Conservation (phyloP, 1,140 invertebrate species). For the Telenomus remus region DNA sequence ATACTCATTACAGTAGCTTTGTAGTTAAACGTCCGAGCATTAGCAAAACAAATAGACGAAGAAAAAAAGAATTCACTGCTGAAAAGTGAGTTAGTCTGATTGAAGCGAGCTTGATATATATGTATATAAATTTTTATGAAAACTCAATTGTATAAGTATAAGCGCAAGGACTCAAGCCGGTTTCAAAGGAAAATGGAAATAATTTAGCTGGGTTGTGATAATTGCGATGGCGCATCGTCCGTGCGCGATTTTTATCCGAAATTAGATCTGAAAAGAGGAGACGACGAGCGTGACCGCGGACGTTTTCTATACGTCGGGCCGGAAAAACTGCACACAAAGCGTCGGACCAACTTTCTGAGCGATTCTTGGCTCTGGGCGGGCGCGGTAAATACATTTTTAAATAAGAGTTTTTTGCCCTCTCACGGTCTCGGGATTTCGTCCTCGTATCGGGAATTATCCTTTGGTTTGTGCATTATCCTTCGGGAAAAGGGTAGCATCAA, state of each 20-base stretch:
- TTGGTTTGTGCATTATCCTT: slow-evolving; percentile 73
- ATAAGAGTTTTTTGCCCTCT: slow-evolving; percentile 72
- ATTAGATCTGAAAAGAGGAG: slow-evolving; percentile 10
- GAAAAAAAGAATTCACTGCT: no score
- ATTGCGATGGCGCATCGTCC: no score
- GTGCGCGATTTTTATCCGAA: background rate
- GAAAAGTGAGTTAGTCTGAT: no score
- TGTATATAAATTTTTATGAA: no score
- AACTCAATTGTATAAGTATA: no score
- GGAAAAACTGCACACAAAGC: slow-evolving; percentile 31
- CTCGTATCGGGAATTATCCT: slow-evolving; percentile 75
- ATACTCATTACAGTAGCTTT: no score
- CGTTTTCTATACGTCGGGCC: background rate
- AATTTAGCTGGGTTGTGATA: no score
- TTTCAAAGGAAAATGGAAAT: slow-evolving; percentile 45
- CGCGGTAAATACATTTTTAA: slow-evolving; percentile 75
- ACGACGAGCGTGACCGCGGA: background rate
- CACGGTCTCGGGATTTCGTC: slow-evolving; percentile 66
- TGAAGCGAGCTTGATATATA: no score
- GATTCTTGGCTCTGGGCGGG: slow-evolving; percentile 67
- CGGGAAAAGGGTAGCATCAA: slow-evolving; percentile 67
- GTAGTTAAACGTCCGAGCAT: no score
- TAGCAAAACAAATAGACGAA: no score
- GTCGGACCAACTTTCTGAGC: slow-evolving; percentile 63
- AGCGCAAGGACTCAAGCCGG: no score